Conservation (phyloP, 2,797 vertebrate species). For the Emydoidea blandingii region DNA sequence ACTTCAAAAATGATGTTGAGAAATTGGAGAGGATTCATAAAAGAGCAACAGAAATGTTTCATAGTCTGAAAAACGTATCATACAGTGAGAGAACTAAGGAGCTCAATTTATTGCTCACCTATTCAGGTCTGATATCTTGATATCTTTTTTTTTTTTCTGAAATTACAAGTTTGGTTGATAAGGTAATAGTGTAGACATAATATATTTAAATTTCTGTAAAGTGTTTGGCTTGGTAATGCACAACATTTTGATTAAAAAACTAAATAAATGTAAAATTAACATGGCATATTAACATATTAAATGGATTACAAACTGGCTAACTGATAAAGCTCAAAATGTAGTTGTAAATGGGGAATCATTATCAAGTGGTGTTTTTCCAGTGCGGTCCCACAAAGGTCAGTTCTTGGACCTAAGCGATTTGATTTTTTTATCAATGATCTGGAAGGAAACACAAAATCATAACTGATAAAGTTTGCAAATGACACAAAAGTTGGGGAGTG, state of each 20-base stretch:
- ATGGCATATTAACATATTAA: not conserved
- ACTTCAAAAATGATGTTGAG: conserved; percentile 41
- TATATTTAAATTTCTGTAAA: not conserved
- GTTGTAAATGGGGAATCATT: not conserved
- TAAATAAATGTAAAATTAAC: not conserved
- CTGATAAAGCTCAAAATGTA: not conserved
- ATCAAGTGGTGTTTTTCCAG: not conserved
- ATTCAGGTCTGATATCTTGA: not conserved
- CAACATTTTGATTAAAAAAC: not conserved
- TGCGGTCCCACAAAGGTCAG: not conserved
- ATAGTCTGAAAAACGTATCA: conserved; percentile 24
- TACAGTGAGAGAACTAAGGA: conserved; percentile 12
- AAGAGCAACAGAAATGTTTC: conserved; percentile 19
- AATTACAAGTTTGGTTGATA: not conserved
- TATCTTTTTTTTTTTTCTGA: too few species aligned
- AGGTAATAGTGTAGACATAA: too few species aligned
- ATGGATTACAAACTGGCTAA: not conserved
- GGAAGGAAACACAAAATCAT: not conserved
- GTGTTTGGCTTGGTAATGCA: not conserved
- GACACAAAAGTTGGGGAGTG: not conserved
- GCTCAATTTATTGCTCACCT: conserved; percentile 25
- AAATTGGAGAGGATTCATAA: conserved; percentile 38
- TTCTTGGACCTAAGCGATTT: not conserved
- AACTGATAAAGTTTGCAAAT: not conserved
- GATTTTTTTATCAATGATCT: not conserved